Evolutionary conservation across 2,888 invertebrate genomes (phyloP), one percentile per base, ranked within the genome.

Genomic region (Diaphora mendica): DNA sequence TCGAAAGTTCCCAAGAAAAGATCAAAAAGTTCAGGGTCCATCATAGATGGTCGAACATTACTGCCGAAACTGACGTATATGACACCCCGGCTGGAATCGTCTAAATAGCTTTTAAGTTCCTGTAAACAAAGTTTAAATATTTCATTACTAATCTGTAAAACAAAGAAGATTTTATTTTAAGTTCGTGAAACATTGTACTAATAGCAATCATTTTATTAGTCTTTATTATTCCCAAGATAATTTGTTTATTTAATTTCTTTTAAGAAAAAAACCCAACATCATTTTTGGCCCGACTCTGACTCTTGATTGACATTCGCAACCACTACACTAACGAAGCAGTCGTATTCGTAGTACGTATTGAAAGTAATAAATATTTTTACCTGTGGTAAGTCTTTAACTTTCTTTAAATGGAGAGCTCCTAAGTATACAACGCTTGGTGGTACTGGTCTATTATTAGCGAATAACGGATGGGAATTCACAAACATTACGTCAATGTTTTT

Each of bases 361-460:
- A 55, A 9, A 55, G 51, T 3, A 59, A 48, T 3, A 68, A 44
- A 17, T 44, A 70, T 70, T 33, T 67, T 79, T 78, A 89, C 89
- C 86, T 82, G 11, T 23, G 90, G 87, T 13, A 90, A 68, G 26
- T 83, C 75, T 70, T 87, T 82, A 0, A 68, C 69, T 0, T 86
- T 85, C 44, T 87, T 74, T 73, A 86, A 73, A 79, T 89, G 88
- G 0, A 87, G 48, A 33, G 82, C 87, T 35, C 88, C 89, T 26
- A 89, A 77, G 75, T 83, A 81, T 2, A 88, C 69, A 0, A 87
- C 82, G 44, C 83, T 87, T 0, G 89, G 88, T 11, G 90, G 87
- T 3, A 88, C 85, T 0, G 90, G 87, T 48, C 89, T 74, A 30
- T 89, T 89, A 7, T 82, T 78, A n/a, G 79, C 86, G 64, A 87